These are phyloP conservation scores for Parus major DNA, from an alignment of 2,113 vertebrate species.

Conservation along the genomic window DNA sequence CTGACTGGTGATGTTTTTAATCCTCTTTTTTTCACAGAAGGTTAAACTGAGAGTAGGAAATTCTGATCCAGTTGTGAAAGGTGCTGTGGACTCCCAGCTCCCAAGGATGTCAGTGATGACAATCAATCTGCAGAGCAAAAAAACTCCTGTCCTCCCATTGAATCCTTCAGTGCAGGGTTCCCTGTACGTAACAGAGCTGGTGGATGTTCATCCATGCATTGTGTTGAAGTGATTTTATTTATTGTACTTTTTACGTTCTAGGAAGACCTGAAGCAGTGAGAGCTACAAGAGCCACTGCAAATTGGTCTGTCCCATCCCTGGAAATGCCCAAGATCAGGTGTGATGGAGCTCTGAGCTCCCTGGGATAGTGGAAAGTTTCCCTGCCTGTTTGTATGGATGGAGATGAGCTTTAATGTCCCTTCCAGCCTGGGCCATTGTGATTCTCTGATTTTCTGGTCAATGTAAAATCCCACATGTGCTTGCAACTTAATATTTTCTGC, in stretches of 20 bases:
- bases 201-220: background rate
- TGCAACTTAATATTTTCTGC: background rate
- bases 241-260: background rate
- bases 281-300: background rate
- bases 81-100: background rate
- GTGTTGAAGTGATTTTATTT: background rate
- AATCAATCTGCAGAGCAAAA: background rate
- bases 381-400: background rate
- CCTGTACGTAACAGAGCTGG: accelerated
- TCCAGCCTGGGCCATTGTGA: background rate
- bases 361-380: background rate
- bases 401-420: background rate
- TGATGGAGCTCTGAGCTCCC: background rate
- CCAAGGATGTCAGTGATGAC: background rate
- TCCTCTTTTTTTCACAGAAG: background rate
- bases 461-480: accelerated
- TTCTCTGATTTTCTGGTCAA: background rate
- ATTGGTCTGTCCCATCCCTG: background rate
- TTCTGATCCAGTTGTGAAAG: background rate
- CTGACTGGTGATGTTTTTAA: background rate
- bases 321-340: background rate
- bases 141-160: accelerated
- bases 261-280: background rate
- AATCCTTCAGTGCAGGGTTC: background rate
- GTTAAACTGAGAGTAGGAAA: background rate